Percentiles rank a stretch among this genome's conserved stretches.
Conservation (phyloP, 2,113 vertebrate genomes). For the Speoplatyrhinus poulsoni region DNA sequence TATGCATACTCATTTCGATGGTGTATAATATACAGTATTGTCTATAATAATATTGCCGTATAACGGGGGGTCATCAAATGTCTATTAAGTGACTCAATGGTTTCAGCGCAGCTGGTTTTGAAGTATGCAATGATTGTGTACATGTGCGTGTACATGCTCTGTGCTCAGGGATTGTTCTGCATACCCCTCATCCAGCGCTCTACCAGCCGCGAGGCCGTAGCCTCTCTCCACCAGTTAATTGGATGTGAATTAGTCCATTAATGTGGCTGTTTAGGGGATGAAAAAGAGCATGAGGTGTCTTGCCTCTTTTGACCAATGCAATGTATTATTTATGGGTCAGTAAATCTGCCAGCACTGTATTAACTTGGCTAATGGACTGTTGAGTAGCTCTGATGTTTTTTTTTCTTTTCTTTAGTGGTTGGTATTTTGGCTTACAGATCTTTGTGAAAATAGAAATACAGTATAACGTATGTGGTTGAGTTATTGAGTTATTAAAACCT, state of each 20-base stretch:
- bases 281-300: slow-evolving; percentile 67
- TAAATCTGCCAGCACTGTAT: slow-evolving; percentile 72
- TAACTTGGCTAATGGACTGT: slow-evolving; percentile 79
- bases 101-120: neutral
- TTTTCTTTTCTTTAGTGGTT: neutral
- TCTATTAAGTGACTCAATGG: too few species aligned
- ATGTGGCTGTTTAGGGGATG: slow-evolving; percentile 71
- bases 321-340: slow-evolving; percentile 80
- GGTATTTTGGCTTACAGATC: too few species aligned
- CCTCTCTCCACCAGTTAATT: slow-evolving; percentile 76
- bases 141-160: slow-evolving; percentile 27
- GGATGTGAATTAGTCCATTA: slow-evolving; percentile 79
- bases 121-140: slow-evolving; percentile 30
- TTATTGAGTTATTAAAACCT: neutral
- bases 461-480: slow-evolving; percentile 10
- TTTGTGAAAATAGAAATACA: slow-evolving; percentile 4
- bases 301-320: slow-evolving; percentile 72
- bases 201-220: slow-evolving; percentile 68
- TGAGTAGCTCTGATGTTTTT: slow-evolving; percentile 13
- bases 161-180: slow-evolving; percentile 46
- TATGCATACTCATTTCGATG: too few species aligned
- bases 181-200: slow-evolving; percentile 62
- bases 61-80: too few species aligned
- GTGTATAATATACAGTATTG: too few species aligned
- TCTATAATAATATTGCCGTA: too few species aligned